Evolutionary conservation across 2,888 invertebrate genomes (phyloP), one percentile per base, ranked within the genome.

Genomic region (Ormyrus labotus): DNA sequence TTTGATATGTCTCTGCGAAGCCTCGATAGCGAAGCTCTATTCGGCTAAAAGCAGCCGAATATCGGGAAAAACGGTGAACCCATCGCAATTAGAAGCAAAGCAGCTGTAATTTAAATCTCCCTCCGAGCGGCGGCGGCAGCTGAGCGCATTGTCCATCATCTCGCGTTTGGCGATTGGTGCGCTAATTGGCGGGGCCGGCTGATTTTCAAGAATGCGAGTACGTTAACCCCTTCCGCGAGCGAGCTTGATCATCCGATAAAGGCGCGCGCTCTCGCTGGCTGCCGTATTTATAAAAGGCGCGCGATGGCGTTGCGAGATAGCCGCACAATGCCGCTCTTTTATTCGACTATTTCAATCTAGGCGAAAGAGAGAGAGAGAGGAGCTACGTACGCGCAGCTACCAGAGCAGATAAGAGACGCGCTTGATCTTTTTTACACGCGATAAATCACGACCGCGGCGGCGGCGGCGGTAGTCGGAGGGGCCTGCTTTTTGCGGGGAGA

Each of bases 401-500:
- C 11, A 13, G 8, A 34, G 19, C n/a, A 6, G 67, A 34, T 34
- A 34, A 34, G 34, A 34, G 34, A 55, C 50, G 69, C 34, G 55
- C 51, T 45, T 50, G 68, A 55, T 69, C 73, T 73, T 69, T 79
- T 69, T 74, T 75, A 61, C 80, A 68, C 67, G 72, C 78, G 75
- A 81, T 81, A 84, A 85, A 84, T 84, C 84, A 84, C 83, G 77
- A 71, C 82, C 34, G 34, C 34, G 4, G 34, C 34, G 19, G 19
- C 19, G 19, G 19, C 19, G 34, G 34, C 34, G 34, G 34, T 34
- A 34, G 34, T 34, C 34, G 34, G 34, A 34, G 34, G 55, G 34
- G 19, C 6, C 9, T 3, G 63, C 72, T 34, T 34, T 34, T 34
- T 34, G 34, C 34, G 34, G 34, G 34, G 34, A 34, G 34, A 34